A percentile compares a stretch with the other conserved stretches of the same genome.
Conservation (phyloP, 2,113 vertebrate species). For the Caloenas nicobarica region DNA sequence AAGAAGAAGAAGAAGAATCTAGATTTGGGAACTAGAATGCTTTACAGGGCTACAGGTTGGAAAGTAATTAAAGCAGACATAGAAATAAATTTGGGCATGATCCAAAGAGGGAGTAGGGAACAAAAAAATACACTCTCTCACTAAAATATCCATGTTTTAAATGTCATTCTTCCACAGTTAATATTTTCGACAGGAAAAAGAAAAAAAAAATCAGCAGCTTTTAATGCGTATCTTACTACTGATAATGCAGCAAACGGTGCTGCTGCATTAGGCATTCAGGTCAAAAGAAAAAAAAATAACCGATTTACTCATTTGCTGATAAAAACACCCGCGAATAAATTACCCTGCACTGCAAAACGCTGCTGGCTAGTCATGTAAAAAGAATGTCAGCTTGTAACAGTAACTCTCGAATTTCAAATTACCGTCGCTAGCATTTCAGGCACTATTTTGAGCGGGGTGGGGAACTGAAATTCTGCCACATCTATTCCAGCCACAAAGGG, state of each 20-base stretch:
- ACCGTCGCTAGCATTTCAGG: background rate
- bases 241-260: accelerated
- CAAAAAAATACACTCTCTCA: background rate
- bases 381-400: constrained; percentile 48
- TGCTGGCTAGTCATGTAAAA: background rate
- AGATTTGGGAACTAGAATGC: background rate
- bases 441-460: background rate
- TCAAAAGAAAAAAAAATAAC: background rate
- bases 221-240: background rate
- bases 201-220: background rate
- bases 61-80: background rate
- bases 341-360: background rate
- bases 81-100: background rate
- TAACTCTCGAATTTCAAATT: constrained; percentile 47
- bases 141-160: background rate
- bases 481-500: background rate
- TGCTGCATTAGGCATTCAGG: background rate
- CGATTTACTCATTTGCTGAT: background rate
- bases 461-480: background rate
- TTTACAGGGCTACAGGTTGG: background rate
- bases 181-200: background rate
- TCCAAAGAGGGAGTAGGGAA: background rate
- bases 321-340: constrained; percentile 30
- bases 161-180: background rate
- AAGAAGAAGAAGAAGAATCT: no score